Percentiles rank a stretch among this genome's conserved stretches.
Conservation (phyloP, 2,888 invertebrate species). For the Ornithoptera alexandrae region DNA sequence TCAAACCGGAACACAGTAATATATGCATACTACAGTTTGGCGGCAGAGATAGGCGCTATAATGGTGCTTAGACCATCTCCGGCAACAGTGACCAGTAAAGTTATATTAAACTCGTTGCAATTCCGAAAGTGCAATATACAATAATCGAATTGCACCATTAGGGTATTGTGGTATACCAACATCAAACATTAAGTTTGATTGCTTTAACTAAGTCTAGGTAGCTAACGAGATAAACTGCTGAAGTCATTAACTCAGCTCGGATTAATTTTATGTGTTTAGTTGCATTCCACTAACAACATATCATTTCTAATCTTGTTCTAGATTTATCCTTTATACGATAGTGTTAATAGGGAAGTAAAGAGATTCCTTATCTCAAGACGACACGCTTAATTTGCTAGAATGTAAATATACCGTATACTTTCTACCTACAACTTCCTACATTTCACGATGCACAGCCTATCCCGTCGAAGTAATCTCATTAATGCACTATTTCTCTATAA, state of each 20-base stretch:
- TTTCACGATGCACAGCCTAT: too few species aligned
- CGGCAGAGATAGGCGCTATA: too few species aligned
- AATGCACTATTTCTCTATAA: too few species aligned
- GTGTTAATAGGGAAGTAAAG: neutral
- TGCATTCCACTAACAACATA: neutral
- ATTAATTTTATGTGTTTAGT: conserved; percentile 6
- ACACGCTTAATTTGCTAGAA: too few species aligned
- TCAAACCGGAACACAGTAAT: too few species aligned
- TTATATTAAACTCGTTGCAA: neutral
- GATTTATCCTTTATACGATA: neutral
- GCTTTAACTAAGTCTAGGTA: conserved; percentile 10
- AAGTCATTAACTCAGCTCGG: conserved; percentile 3
- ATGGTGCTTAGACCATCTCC: too few species aligned
- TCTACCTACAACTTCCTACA: too few species aligned
- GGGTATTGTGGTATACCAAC: conserved; percentile 13
- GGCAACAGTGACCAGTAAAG: too few species aligned
- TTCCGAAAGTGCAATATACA: neutral
- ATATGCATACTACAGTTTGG: too few species aligned
- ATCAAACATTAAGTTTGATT: conserved; percentile 19
- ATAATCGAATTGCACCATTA: conserved; percentile 17
- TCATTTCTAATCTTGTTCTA: neutral
- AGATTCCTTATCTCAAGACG: neutral
- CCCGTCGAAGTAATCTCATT: too few species aligned
- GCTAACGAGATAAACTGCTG: conserved; percentile 16
- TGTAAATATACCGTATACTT: too few species aligned